Evolutionary conservation across 1,140 invertebrate genomes (phyloP).

Genomic region (Micrasema minimum): DNA sequence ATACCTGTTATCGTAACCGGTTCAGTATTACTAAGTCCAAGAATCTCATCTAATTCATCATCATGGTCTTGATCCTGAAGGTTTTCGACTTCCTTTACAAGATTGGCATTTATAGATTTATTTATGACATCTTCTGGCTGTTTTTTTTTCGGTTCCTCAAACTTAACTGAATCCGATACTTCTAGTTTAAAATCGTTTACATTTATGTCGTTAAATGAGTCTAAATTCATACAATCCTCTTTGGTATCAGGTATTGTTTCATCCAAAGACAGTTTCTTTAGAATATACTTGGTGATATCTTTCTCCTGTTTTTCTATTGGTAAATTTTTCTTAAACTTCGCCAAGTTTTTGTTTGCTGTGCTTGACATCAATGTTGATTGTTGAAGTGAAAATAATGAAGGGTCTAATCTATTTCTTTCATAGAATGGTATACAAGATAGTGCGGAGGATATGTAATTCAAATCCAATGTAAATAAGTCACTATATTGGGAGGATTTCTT

Average conservation of each 20-base stretch:
- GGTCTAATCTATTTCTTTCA: constrained; percentile 60
- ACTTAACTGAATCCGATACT: background rate
- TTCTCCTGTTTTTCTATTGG: constrained; percentile 56
- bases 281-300: constrained; percentile 56
- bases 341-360: constrained; percentile 60
- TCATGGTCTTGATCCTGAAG: constrained; percentile 24
- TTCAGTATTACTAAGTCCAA: constrained; percentile 27
- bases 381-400: constrained; percentile 57
- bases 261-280: constrained; percentile 34
- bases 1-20: background rate
- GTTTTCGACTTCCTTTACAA: constrained; percentile 27
- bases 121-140: background rate
- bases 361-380: constrained; percentile 61
- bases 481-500: constrained; percentile 59
- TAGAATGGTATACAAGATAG: constrained; percentile 62
- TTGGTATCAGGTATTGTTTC: no score
- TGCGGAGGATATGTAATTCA: constrained; percentile 58
- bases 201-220: background rate
- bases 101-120: background rate
- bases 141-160: background rate
- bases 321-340: constrained; percentile 62
- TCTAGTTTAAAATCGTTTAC: background rate
- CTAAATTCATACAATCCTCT: background rate
- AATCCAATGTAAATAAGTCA: constrained; percentile 64
- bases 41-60: constrained; percentile 46